Percentiles rank a stretch among this genome's conserved stretches.
phyloP scores from a whole-genome alignment of 2,888 invertebrate genomes.

The Spialia ferax region DNA sequence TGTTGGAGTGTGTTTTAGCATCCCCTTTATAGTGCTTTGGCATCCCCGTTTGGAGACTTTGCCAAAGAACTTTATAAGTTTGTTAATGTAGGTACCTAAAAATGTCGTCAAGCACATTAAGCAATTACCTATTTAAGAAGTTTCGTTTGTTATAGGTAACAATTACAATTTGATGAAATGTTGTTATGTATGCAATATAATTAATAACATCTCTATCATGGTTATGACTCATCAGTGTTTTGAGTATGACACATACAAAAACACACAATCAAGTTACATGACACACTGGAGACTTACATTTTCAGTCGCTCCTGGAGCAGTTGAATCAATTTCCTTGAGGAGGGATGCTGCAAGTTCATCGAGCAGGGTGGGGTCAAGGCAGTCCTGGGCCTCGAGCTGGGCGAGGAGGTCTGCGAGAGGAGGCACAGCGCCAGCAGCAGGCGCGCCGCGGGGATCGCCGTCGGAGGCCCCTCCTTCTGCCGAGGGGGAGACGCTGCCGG shows the following conservation, averaged over 20 bases:
- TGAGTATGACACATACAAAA: not conserved
- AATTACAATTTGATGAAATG: too few species aligned
- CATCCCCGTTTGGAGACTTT: not conserved
- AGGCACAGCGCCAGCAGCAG: slow-evolving; percentile 93
- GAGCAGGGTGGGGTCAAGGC: slow-evolving; percentile 87
- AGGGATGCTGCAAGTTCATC: slow-evolving; percentile 94
- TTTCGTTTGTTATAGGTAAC: too few species aligned
- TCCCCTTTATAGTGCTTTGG: not conserved
- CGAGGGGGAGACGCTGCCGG: slow-evolving; percentile 96
- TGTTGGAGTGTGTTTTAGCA: not conserved
- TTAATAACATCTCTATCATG: too few species aligned
- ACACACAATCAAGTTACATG: not conserved
- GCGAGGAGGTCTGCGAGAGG: slow-evolving; percentile 94
- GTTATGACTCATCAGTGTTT: too few species aligned
- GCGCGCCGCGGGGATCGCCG: slow-evolving; percentile 90
- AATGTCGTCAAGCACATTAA: not conserved
- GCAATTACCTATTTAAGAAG: not conserved
- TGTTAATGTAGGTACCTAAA: not conserved
- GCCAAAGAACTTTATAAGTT: not conserved
- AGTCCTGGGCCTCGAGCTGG: slow-evolving; percentile 91
- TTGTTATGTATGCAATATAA: too few species aligned
- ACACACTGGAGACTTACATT: slow-evolving; percentile 80
- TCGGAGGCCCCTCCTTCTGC: slow-evolving; percentile 95
- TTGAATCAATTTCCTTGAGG: slow-evolving; percentile 92
- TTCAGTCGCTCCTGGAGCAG: slow-evolving; percentile 89